These are phyloP conservation scores for Cavia porcellus DNA, from an alignment of 2,113 vertebrate genomes.

Conservation along the genomic window DNA sequence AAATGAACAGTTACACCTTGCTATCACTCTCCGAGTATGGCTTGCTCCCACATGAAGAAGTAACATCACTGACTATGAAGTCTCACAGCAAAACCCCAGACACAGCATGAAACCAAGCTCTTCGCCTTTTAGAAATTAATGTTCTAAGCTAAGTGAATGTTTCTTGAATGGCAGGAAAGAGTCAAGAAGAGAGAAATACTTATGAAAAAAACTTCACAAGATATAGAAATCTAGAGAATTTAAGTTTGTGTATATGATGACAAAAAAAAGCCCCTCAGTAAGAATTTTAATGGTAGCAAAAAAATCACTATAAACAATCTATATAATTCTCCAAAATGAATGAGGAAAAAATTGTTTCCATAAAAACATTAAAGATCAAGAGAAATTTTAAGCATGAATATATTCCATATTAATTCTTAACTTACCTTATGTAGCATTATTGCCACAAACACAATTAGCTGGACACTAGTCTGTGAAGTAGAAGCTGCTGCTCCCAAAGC, in stretches of 20 bases:
- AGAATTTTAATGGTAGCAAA: background rate
- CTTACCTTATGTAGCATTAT: slow-evolving; percentile 99
- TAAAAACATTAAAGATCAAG: slow-evolving; percentile 16
- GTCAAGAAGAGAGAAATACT: slow-evolving; percentile 25
- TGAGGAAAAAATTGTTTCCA: background rate
- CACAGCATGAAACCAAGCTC: background rate
- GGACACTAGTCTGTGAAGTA: slow-evolving; percentile 98
- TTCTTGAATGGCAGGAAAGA: background rate
- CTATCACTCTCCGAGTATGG: background rate
- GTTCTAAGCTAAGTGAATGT: background rate
- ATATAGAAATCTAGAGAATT: slow-evolving; percentile 39
- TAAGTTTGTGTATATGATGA: background rate
- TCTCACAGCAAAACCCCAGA: background rate
- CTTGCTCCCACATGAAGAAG: slow-evolving; percentile 18
- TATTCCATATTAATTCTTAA: slow-evolving; percentile 32
- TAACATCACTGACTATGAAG: background rate
- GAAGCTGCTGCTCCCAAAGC: slow-evolving; percentile 99
- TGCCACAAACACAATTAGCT: slow-evolving; percentile 98
- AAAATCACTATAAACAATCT: background rate
- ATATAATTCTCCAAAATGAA: slow-evolving; percentile 25
- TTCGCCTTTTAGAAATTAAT: slow-evolving; percentile 33
- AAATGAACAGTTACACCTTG: slow-evolving; percentile 49
- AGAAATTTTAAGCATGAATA: slow-evolving; percentile 42
- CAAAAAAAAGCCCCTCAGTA: background rate
- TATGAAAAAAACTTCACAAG: slow-evolving; percentile 57